Conservation (phyloP, 2,113 vertebrate genomes). For the Microtus montanus region DNA sequence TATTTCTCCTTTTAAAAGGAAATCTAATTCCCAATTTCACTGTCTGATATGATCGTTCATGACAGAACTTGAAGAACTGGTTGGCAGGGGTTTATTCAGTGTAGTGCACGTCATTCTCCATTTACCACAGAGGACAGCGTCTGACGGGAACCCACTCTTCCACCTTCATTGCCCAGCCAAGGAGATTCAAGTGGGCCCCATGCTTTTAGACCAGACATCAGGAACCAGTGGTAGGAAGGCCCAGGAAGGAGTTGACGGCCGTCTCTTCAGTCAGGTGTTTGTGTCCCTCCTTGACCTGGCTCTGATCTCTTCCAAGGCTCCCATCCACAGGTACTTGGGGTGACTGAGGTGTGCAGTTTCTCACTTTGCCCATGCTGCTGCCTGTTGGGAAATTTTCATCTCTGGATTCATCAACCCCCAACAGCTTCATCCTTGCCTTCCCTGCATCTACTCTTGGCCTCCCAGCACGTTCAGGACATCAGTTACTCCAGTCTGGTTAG, state of each 20-base stretch:
- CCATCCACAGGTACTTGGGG: neutral
- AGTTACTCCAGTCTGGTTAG: neutral
- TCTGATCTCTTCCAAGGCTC: neutral
- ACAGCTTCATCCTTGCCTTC: neutral
- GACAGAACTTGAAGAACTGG: neutral
- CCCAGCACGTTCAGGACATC: too few species aligned
- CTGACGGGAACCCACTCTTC: neutral
- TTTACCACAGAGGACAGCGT: neutral
- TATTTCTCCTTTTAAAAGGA: neutral
- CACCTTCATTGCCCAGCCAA: neutral
- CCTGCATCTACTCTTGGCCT: neutral
- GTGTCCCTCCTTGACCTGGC: neutral
- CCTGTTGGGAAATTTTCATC: too few species aligned
- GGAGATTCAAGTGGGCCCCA: neutral
- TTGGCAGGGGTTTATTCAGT: neutral
- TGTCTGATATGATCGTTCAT: neutral
- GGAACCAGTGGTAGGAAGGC: neutral
- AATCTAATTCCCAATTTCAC: neutral
- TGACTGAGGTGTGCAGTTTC: fast-evolving
- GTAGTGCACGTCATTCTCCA: neutral
- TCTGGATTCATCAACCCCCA: neutral
- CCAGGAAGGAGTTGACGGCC: neutral
- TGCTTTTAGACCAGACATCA: neutral
- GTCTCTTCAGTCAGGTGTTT: neutral
- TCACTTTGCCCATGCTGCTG: neutral